A percentile compares a stretch with the other conserved stretches of the same genome.
phyloP scores from a whole-genome alignment of 1,140 invertebrate species.

The Cataglyphis hispanica region DNA sequence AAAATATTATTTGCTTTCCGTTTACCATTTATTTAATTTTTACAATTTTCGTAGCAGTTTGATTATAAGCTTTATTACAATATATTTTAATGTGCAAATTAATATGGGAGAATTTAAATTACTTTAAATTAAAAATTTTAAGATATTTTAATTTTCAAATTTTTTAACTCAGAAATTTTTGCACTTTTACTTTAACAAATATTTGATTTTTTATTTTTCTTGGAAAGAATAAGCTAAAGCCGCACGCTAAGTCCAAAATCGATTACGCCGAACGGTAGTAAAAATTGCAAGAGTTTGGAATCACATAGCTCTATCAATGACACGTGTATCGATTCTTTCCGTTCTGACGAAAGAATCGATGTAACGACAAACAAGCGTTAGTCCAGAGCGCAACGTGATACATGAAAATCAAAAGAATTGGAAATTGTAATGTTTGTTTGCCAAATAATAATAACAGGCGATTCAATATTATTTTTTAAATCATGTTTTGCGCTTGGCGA shows the following conservation, averaged over 20 bases:
- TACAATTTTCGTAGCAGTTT: no score
- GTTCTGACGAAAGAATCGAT: no score
- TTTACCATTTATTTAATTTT: neutral
- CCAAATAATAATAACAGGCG: neutral
- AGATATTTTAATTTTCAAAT: slow-evolving; percentile 5
- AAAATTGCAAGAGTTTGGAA: slow-evolving; percentile 41
- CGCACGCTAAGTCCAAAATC: neutral
- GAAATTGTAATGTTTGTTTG: neutral
- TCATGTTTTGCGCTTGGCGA: neutral
- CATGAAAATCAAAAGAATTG: neutral
- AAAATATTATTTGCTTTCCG: neutral
- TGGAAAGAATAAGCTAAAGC: slow-evolving; percentile 1
- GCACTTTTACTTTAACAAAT: neutral
- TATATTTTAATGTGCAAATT: neutral
- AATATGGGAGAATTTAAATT: neutral
- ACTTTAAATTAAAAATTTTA: neutral
- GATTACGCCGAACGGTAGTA: slow-evolving; percentile 34
- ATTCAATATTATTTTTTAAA: neutral
- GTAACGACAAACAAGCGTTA: slow-evolving; percentile 33
- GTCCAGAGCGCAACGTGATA: neutral
- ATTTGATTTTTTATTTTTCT: slow-evolving; percentile 3
- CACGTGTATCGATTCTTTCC: slow-evolving; percentile 33
- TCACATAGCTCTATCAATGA: slow-evolving; percentile 32
- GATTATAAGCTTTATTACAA: neutral
- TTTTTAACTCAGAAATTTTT: neutral